Percentiles rank a stretch among this genome's conserved stretches.
Conservation (phyloP, 64 coral and sea anemone genomes). For the Stichodactyla mertensii region DNA sequence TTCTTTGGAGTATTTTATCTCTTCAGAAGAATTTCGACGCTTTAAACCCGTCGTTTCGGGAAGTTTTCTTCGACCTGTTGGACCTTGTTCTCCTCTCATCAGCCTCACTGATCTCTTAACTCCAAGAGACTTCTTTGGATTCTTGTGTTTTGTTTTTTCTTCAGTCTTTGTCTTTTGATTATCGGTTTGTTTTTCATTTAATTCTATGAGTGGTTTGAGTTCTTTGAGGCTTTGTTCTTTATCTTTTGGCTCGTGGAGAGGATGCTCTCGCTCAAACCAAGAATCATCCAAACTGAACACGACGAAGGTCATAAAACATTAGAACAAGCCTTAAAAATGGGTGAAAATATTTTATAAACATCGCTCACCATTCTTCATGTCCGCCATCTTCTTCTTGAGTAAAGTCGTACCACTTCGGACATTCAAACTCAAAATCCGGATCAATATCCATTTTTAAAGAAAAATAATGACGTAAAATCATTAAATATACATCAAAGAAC, state of each 20-base stretch:
- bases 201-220: constrained; percentile 21
- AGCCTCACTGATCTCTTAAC: neutral
- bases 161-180: neutral
- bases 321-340: neutral
- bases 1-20: neutral
- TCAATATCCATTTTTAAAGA: constrained; percentile 16
- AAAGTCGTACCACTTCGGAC: constrained; percentile 17
- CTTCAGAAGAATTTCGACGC: neutral
- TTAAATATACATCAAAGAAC: neutral
- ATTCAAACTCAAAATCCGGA: constrained; percentile 20
- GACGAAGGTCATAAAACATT: neutral
- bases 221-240: neutral
- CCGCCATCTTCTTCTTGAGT: neutral
- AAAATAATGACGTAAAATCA: neutral
- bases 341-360: neutral
- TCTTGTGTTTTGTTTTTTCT: neutral
- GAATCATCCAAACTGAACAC: constrained; percentile 21
- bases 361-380: neutral
- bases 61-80: neutral
- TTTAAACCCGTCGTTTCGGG: neutral
- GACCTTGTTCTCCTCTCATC: neutral
- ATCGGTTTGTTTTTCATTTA: neutral
- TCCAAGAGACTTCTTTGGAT: constrained; percentile 1
- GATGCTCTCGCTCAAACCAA: constrained; percentile 31
- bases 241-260: constrained; percentile 14